Conservation (phyloP, 2,113 vertebrate genomes). For the Acrocephalus arundinaceus region DNA sequence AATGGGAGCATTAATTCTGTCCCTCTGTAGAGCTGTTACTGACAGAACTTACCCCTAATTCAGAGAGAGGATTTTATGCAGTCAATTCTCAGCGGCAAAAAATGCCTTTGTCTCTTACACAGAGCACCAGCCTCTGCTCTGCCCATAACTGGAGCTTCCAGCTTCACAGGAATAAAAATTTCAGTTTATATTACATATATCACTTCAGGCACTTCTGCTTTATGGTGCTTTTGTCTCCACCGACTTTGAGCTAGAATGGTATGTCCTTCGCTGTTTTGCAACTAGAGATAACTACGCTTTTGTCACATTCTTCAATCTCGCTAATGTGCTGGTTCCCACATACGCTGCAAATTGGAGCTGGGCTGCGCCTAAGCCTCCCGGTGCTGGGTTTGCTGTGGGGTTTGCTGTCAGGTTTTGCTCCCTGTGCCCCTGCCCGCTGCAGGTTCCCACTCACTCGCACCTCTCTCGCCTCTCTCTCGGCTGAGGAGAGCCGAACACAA, state of each 20-base stretch:
- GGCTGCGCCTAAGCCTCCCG: neutral
- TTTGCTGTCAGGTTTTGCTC: neutral
- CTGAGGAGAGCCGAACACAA: neutral
- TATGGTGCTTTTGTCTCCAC: neutral
- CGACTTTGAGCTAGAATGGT: neutral
- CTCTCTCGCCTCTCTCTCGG: neutral
- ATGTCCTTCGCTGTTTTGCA: neutral
- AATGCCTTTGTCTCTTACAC: neutral
- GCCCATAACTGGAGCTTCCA: neutral
- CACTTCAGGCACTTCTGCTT: neutral
- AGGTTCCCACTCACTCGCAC: accelerated
- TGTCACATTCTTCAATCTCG: neutral
- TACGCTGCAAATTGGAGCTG: neutral
- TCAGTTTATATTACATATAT: neutral
- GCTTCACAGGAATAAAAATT: constrained; percentile 8
- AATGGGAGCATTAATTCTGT: constrained; percentile 25
- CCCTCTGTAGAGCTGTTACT: neutral
- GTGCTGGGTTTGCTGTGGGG: neutral
- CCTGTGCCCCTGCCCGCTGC: accelerated
- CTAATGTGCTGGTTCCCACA: neutral
- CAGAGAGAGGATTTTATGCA: neutral
- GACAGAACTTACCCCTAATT: neutral
- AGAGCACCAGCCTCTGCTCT: neutral
- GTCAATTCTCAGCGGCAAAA: neutral
- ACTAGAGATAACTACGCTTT: neutral